Conservation (phyloP, 2,113 vertebrate species). For the Forbesichthys agassizii region DNA sequence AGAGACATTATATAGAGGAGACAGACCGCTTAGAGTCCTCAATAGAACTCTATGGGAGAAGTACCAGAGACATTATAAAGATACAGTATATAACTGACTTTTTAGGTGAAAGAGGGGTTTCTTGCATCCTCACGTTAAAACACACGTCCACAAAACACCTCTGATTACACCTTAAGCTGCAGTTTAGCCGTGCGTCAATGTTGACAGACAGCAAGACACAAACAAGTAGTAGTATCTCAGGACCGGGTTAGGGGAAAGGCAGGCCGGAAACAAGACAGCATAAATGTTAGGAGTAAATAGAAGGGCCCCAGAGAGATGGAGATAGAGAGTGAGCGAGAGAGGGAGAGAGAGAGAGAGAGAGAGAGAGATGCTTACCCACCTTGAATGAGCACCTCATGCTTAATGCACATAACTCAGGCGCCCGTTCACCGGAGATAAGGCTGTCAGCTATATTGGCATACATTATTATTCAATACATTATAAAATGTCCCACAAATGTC, state of each 20-base stretch:
- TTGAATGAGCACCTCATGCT: slow-evolving; percentile 3
- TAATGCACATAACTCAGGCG: slow-evolving; percentile 1
- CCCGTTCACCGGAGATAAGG: slow-evolving; percentile 3
- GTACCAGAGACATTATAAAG: too few species aligned
- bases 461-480: slow-evolving; percentile 28
- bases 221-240: too few species aligned
- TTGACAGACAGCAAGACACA: neutral
- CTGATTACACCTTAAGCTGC: slow-evolving; percentile 14
- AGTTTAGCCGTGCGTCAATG: slow-evolving; percentile 8
- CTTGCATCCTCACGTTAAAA: neutral
- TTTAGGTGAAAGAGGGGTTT: too few species aligned
- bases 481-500: slow-evolving; percentile 33
- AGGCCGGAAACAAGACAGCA: neutral
- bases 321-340: neutral
- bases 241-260: neutral
- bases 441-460: slow-evolving; percentile 22
- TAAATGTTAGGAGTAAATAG: neutral
- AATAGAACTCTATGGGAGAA: too few species aligned
- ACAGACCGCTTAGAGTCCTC: too few species aligned
- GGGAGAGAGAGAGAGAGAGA: slow-evolving; percentile 6
- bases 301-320: slow-evolving; percentile 1
- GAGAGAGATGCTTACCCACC: neutral
- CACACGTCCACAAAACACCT: neutral
- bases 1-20: too few species aligned
- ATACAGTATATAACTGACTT: too few species aligned